Conservation (phyloP, 1,140 invertebrate species). For the Magallana angulata region DNA sequence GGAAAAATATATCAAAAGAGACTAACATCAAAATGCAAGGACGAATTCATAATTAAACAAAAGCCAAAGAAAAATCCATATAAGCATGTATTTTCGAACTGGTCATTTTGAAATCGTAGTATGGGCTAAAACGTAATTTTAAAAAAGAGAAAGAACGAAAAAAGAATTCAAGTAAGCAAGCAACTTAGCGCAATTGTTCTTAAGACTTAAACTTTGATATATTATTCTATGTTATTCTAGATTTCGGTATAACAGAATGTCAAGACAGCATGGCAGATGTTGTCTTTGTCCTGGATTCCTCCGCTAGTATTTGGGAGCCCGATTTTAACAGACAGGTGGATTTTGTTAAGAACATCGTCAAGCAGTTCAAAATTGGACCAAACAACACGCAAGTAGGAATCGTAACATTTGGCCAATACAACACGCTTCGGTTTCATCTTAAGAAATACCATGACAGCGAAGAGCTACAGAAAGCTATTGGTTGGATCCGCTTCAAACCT, state of each 20-base stretch:
- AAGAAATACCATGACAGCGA: constrained; percentile 53
- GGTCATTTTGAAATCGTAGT: no score
- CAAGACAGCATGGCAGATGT: constrained; percentile 67
- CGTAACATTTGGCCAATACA: constrained; percentile 48
- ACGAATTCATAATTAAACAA: no score
- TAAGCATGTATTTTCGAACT: no score
- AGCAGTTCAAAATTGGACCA: constrained; percentile 62
- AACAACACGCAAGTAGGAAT: constrained; percentile 59
- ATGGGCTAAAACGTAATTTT: no score
- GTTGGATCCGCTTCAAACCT: constrained; percentile 50
- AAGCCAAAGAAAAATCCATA: no score
- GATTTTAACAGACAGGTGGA: constrained; percentile 63
- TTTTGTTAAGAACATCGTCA: constrained; percentile 64
- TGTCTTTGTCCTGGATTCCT: constrained; percentile 68
- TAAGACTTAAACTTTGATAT: no score
- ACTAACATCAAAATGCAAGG: no score
- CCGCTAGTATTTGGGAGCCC: constrained; percentile 58
- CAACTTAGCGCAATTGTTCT: no score
- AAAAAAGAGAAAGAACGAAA: no score
- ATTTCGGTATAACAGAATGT: constrained; percentile 53
- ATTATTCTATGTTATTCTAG: no score
- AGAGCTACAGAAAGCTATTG: constrained; percentile 39
- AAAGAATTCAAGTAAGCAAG: no score
- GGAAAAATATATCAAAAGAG: no score
- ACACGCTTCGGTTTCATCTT: constrained; percentile 55